phyloP scores from a whole-genome alignment of 2,113 vertebrate genomes.

The Rhynchomys soricoides region DNA sequence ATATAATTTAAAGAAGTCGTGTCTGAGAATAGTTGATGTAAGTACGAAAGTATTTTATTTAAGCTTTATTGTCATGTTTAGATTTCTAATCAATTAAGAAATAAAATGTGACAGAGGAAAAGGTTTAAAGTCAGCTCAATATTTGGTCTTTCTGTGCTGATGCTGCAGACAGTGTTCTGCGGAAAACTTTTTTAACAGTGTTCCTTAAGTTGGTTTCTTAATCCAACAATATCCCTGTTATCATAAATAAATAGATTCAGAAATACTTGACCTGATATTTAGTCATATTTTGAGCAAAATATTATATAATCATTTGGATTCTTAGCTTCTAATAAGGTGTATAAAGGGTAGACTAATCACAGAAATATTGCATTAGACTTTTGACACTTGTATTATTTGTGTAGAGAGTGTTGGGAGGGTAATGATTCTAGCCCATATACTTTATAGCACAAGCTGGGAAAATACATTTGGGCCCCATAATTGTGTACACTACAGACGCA shows the following conservation, averaged over 20 bases:
- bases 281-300: not conserved
- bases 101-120: not conserved
- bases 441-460: not conserved
- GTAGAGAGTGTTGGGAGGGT: fast-evolving
- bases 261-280: not conserved
- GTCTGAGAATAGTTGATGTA: not conserved
- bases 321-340: not conserved
- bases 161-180: not conserved
- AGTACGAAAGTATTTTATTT: not conserved
- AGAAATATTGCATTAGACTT: not conserved
- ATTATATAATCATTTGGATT: not conserved
- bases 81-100: not conserved
- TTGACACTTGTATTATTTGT: not conserved
- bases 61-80: not conserved
- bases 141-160: not conserved
- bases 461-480: not conserved
- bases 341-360: not conserved
- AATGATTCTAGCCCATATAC: not conserved
- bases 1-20: not conserved
- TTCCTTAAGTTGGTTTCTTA: not conserved
- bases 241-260: not conserved
- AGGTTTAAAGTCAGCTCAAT: not conserved
- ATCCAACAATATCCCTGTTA: not conserved
- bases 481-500: not conserved
- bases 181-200: not conserved